Evolutionary conservation across 2,113 vertebrate genomes (phyloP), one percentile per base, ranked within the genome.

Genomic region (Microcebus griseorufus): DNA sequence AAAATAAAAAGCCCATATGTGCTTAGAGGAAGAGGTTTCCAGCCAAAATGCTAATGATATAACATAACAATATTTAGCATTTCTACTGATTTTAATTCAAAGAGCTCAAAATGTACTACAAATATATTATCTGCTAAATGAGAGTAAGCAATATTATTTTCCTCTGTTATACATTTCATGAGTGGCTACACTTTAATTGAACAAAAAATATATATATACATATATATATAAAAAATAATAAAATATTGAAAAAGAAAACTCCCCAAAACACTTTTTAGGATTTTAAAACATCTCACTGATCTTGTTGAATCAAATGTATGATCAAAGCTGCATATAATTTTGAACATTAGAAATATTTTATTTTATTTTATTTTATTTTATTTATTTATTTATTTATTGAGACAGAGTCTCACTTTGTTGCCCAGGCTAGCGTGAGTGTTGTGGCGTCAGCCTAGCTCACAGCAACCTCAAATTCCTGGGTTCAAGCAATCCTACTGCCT

Each of bases 1-100:
- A 97, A 97, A 97, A 96, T 96, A 92, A 97, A 94, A 97, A 75
- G 53, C 83, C 92, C 96, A 97, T 97, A 96, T 96, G 96, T 69
- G 94, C 65, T 75, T 96, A 48, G 53, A 92, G 73, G 85, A 91
- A 96, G 55, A 93, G 37, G 32, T 84, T 97, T 96, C 83, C 17
- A 95, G 89, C 70, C 83, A 98, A 97, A 96, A 97, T 97, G 94
- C 82, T 97, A 96, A 96, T 88, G 84, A 78, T 90, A 73, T 8
- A 65, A 78, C 81, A 78, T 10, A 95, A 92, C 85, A 93, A 94
- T 93, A 42, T 48, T 98, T 95, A 92, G 20, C 75, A 92, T 94
- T 85, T 93, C 32, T 94, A 89, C 53, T 62, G 45, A 88, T 93
- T 97, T 96, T 88, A 96, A 94, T 96, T 95, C 75, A 93, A 85